Evolutionary conservation across 2,797 vertebrate genomes (phyloP), one percentile per base, ranked within the genome.

Genomic region (Falco rusticolus): DNA sequence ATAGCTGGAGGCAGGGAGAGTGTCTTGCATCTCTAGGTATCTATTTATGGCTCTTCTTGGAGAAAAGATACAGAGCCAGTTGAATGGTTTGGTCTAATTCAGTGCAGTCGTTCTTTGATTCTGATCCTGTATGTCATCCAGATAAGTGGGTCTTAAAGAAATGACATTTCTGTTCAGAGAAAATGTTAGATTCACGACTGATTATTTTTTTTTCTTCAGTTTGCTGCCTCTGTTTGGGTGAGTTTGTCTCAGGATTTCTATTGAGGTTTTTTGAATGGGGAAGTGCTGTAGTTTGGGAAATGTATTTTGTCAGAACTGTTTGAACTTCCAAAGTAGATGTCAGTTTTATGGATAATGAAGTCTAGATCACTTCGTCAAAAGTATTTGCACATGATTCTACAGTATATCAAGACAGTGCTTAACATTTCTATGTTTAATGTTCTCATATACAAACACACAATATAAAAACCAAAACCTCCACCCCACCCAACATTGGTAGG

Each of bases 151-250:
- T 78, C 76, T 89, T 60, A 54, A 84, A 86, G 53, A 37, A 72
- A 45, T 53, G 2, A 39, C 37, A 19, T 68, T 84, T 61, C 59
- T 84, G 6, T 41, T 72, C 54, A 88, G 43, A 72, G n/a, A 51
- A 72, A 0, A 41, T 11, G 0, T 26, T 78, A 26, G 39, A 63
- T 90, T 47, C 65, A 39, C 5, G 14, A 7, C 9, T 12, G 7
- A 3, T 59, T 54, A 54, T 33, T 64, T 64, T n/a, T 45, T 64
- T 45, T n/a, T 48, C 47, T 57, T 20, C 16, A 16, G 14, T 43
- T 89, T 70, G 5, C 48, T 74, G 13, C 47, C 19, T 64, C 11
- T 0, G 0, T 37, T 76, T 76, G 21, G 22, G 8, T 51, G 10
- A 8, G 16, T 54, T 92, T 66, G 20, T n/a, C 26, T 60, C 56